Conservation (phyloP, 2,797 vertebrate species). For the Threskiornis aethiopicus region DNA sequence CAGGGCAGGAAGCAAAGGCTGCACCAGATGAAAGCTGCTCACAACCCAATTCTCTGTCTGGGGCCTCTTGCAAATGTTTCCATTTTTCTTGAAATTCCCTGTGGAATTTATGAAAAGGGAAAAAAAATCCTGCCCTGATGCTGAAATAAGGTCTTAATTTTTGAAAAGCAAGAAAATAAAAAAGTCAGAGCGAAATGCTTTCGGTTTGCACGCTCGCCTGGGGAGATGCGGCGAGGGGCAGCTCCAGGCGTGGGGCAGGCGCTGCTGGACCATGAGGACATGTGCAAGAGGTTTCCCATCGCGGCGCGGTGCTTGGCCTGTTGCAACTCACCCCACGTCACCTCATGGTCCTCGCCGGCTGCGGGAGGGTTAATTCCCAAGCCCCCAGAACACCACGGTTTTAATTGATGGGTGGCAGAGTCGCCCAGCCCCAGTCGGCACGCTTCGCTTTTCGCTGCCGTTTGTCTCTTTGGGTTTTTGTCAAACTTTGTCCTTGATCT, state of each 20-base stretch:
- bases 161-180: background rate
- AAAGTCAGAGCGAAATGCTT: background rate
- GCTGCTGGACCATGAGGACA: background rate
- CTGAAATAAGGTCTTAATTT: background rate
- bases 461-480: background rate
- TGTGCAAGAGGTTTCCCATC: fast-evolving
- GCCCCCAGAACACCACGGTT: background rate
- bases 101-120: background rate
- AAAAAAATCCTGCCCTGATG: background rate
- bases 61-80: background rate
- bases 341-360: fast-evolving
- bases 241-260: fast-evolving
- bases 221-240: fast-evolving
- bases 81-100: background rate
- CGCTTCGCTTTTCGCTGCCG: fast-evolving
- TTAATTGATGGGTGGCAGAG: background rate
- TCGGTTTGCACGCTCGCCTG: fast-evolving
- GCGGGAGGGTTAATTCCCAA: background rate
- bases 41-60: background rate
- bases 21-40: background rate
- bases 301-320: fast-evolving
- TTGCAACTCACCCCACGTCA: background rate
- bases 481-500: background rate
- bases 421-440: background rate
- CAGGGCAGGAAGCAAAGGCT: background rate